These are phyloP conservation scores for Hypsopygia costalis DNA, from an alignment of 2,888 invertebrate species.

Conservation along the genomic window DNA sequence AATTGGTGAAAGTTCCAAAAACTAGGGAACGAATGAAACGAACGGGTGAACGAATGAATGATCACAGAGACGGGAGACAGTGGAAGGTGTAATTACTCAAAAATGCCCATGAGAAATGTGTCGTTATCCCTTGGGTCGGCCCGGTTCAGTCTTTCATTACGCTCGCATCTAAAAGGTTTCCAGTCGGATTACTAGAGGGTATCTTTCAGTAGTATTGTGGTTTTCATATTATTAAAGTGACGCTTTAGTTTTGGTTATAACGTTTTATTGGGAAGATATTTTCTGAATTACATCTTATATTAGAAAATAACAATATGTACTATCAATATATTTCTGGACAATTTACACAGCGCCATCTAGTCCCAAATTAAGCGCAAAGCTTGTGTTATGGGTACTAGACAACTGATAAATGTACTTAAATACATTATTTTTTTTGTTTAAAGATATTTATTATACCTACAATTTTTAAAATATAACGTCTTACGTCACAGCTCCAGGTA, in stretches of 20 bases:
- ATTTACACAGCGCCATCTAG: too few relatives aligned
- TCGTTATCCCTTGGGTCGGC: neutral
- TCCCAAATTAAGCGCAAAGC: too few relatives aligned
- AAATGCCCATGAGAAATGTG: constrained; percentile 41
- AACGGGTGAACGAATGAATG: constrained; percentile 52
- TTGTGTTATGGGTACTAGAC: too few relatives aligned
- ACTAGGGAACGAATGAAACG: constrained; percentile 33
- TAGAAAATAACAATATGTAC: too few relatives aligned
- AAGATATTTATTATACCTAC: too few relatives aligned
- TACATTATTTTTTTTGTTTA: too few relatives aligned
- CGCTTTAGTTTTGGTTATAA: neutral
- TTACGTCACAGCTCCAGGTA: too few relatives aligned
- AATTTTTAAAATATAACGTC: too few relatives aligned
- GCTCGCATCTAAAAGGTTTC: constrained; percentile 8
- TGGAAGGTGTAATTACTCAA: constrained; percentile 53
- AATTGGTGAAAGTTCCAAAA: constrained; percentile 47
- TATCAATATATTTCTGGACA: too few relatives aligned
- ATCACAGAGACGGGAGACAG: constrained; percentile 39
- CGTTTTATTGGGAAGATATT: neutral
- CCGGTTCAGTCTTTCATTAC: constrained; percentile 7
- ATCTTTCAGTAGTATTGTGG: neutral
- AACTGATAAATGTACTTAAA: too few relatives aligned
- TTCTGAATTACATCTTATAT: too few relatives aligned
- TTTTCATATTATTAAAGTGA: neutral
- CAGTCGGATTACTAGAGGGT: constrained; percentile 1